These are phyloP conservation scores for Larimichthys polyactis DNA, from an alignment of 2,113 vertebrate species.

Conservation along the genomic window DNA sequence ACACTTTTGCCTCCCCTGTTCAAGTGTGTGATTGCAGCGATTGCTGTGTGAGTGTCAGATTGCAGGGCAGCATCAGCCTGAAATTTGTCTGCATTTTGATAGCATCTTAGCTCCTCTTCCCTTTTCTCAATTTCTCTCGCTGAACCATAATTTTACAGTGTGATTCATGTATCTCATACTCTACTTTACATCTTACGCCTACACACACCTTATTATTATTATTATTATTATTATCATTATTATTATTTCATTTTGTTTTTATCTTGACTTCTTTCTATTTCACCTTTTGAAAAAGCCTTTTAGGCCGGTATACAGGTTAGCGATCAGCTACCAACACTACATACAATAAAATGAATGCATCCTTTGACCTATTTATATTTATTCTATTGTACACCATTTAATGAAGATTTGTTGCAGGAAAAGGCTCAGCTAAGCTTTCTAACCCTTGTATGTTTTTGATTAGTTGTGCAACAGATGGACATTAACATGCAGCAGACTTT, in stretches of 20 bases:
- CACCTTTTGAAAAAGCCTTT: too few species aligned
- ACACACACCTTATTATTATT: too few species aligned
- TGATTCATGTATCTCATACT: background rate
- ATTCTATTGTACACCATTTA: background rate
- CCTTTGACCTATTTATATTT: background rate
- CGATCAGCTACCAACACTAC: background rate
- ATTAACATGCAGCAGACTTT: too few species aligned
- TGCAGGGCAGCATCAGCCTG: slow-evolving; percentile 54
- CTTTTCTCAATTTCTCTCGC: slow-evolving; percentile 7
- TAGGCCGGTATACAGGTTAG: background rate
- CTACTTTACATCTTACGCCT: background rate
- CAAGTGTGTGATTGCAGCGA: slow-evolving; percentile 56
- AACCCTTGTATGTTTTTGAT: too few species aligned
- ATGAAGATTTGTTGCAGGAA: background rate
- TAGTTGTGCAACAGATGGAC: too few species aligned
- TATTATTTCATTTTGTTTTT: background rate
- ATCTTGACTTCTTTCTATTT: too few species aligned
- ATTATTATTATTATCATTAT: too few species aligned
- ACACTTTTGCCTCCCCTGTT: slow-evolving; percentile 17
- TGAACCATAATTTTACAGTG: slow-evolving; percentile 21
- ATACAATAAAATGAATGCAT: too few species aligned
- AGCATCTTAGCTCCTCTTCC: slow-evolving; percentile 45
- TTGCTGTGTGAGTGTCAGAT: slow-evolving; percentile 62
- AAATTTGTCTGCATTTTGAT: slow-evolving; percentile 73
- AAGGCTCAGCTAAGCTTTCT: background rate